Percentiles rank a stretch among this genome's conserved stretches.
These are phyloP conservation scores for Euthynnus affinis DNA, from an alignment of 2,797 vertebrate genomes.

Conservation along the genomic window DNA sequence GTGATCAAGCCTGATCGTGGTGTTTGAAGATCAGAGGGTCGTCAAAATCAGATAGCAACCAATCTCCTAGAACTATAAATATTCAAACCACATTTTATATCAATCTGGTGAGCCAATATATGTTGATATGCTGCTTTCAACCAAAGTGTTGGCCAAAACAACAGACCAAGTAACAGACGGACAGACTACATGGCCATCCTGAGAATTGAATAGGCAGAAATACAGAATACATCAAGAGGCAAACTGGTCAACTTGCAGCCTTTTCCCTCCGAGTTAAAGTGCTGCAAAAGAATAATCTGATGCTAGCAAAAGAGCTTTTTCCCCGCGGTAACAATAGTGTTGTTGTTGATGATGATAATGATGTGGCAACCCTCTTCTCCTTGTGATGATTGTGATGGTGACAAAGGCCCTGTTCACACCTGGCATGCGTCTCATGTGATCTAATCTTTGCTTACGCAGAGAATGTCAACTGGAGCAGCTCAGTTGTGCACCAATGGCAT, in stretches of 20 bases:
- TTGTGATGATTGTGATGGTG: slow-evolving; percentile 2
- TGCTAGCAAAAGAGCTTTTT: slow-evolving; percentile 21
- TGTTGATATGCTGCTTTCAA: slow-evolving; percentile 5
- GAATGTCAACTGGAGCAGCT: too few species aligned
- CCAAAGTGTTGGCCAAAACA: neutral
- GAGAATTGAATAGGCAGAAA: neutral
- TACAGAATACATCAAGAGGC: neutral
- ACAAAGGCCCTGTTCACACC: neutral
- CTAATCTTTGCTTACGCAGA: too few species aligned
- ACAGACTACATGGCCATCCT: neutral
- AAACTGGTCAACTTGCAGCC: neutral
- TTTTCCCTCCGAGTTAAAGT: neutral
- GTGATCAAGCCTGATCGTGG: too few species aligned
- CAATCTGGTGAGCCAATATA: neutral
- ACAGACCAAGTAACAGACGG: neutral
- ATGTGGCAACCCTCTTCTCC: slow-evolving; percentile 7
- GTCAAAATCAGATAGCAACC: neutral
- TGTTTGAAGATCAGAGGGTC: too few species aligned
- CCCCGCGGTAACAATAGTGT: neutral
- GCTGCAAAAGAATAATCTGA: slow-evolving; percentile 23
- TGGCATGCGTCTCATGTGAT: too few species aligned
- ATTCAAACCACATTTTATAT: slow-evolving; percentile 6
- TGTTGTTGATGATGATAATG: slow-evolving; percentile 9
- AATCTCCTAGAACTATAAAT: neutral
- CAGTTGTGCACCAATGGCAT: too few species aligned